Conservation (phyloP, 2,888 invertebrate genomes). For the Limenitis camilla region DNA sequence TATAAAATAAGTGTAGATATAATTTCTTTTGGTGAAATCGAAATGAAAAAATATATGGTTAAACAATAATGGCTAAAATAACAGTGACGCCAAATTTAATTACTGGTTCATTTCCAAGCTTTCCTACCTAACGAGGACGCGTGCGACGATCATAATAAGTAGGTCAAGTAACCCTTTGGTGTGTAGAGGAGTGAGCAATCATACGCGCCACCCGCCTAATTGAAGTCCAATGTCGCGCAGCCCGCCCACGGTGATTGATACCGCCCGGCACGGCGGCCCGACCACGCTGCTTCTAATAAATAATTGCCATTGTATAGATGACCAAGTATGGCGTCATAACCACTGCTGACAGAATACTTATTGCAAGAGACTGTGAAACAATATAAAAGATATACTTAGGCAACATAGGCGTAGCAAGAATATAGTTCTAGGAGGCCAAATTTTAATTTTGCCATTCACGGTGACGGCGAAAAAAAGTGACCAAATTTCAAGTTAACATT, state of each 20-base stretch:
- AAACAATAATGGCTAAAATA: neutral
- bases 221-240: conserved; percentile 72
- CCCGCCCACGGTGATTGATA: conserved; percentile 72
- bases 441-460: too few relatives aligned
- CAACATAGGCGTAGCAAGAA: too few relatives aligned
- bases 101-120: conserved; percentile 45
- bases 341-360: conserved; percentile 1
- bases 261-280: conserved; percentile 40
- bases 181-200: conserved; percentile 64
- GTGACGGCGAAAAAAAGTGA: too few relatives aligned
- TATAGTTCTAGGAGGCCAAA: too few relatives aligned
- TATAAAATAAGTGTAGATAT: too few relatives aligned
- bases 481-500: too few relatives aligned
- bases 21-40: too few relatives aligned
- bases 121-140: conserved; percentile 47
- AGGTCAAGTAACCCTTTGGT: conserved; percentile 71
- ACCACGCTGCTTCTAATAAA: conserved; percentile 55
- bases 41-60: too few relatives aligned
- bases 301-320: conserved; percentile 57
- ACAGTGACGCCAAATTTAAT: conserved; percentile 42
- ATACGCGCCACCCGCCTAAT: conserved; percentile 69
- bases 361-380: neutral
- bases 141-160: conserved; percentile 58
- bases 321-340: conserved; percentile 4
- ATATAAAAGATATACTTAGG: too few relatives aligned